phyloP scores from a whole-genome alignment of 2,113 vertebrate genomes.

The Ranitomeya imitator region DNA sequence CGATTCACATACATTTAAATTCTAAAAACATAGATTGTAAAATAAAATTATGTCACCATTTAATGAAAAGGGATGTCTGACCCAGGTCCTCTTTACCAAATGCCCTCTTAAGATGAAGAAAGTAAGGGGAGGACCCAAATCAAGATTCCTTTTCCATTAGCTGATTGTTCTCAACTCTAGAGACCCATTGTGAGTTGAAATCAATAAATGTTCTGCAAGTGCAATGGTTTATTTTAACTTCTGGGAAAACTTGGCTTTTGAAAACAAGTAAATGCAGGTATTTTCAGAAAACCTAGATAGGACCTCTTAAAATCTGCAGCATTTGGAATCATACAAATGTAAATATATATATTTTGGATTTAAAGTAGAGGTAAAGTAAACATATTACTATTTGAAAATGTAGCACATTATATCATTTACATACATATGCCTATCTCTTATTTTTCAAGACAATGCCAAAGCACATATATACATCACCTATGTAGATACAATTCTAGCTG shows the following conservation, averaged over 20 bases:
- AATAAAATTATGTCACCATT: background rate
- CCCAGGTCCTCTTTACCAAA: background rate
- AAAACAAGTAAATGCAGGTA: background rate
- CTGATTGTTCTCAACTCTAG: background rate
- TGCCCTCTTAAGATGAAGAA: background rate
- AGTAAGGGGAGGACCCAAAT: background rate
- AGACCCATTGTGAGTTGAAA: background rate
- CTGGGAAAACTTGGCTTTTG: background rate
- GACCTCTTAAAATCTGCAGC: background rate
- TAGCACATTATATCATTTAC: background rate
- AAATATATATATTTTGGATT: background rate
- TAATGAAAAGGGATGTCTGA: background rate
- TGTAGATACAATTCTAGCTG: no score
- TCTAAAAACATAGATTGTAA: background rate
- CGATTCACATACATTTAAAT: no score
- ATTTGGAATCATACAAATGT: background rate
- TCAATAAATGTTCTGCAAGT: background rate
- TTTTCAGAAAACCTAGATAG: background rate
- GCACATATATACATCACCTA: background rate
- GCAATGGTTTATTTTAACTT: background rate
- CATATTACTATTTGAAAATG: background rate
- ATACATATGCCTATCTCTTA: background rate
- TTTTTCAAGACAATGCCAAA: background rate
- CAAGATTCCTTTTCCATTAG: background rate
- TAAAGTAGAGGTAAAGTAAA: background rate